Evolutionary conservation across 2,113 vertebrate genomes (phyloP), one percentile per base, ranked within the genome.

Genomic region (Corythornis vintsioides): DNA sequence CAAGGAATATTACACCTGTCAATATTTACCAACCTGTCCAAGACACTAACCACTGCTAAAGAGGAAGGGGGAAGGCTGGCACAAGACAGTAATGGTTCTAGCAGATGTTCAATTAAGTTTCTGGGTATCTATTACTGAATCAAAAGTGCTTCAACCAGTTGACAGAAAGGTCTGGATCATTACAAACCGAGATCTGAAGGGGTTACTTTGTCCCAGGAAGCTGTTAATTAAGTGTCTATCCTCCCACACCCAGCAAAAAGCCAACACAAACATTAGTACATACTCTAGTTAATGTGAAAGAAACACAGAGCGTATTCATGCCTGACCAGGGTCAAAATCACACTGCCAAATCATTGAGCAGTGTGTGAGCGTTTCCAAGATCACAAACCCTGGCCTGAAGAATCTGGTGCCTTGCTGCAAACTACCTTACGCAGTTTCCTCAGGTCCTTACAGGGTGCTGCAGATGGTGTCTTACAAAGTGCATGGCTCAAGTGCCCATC

Each of bases 261-360:
- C 92, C 92, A 94, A 88, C 33, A 66, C 59, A 95, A 95, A 95
- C 90, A 89, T 59, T 88, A 88, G 85, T 89, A 85, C 67, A 29
- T 63, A 86, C 60, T 81, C 76, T 13, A 74, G 64, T 71, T 88
- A 74, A 83, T 2, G 33, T 85, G 55, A 77, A 88, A 77, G 73
- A 85, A 93, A 77, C 79, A 90, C 35, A 85, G 35, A 79, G 21
- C 1, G 0, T n/a, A 80, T 80, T 91, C 75, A 76, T 66, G 90
- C 47, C 75, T 88, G 88, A 83, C 75, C 4, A 1, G n/a, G 33
- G 85, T 56, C 60, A 91, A 88, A 94, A 86, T 63, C 4, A 1
- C 48, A 48, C 79, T 70, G 85, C 64, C 90, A 83, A 91, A 38
- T 83, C 79, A 91, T 83, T 88, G 78, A 63, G 38, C 22, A 50